Conservation (phyloP, 2,113 vertebrate species). For the Antigone vipio region DNA sequence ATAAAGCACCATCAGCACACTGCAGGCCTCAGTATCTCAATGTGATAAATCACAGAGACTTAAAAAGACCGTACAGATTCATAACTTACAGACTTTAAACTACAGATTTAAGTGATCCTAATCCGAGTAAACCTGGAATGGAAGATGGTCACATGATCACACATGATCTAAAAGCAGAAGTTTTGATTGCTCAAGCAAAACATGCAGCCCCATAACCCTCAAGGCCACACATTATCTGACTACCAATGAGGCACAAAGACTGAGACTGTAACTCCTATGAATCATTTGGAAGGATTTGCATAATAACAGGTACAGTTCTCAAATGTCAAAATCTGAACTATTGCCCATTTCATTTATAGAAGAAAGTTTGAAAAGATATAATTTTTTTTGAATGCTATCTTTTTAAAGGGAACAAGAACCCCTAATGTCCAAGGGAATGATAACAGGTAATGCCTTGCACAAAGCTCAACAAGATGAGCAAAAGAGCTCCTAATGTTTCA, state of each 20-base stretch:
- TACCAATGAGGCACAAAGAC: background rate
- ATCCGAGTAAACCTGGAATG: background rate
- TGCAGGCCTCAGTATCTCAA: background rate
- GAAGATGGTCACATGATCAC: background rate
- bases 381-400: background rate
- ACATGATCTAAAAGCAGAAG: background rate
- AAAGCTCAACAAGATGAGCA: background rate
- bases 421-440: background rate
- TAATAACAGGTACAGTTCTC: background rate
- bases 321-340: background rate
- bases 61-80: background rate
- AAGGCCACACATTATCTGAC: background rate
- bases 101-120: background rate
- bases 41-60: background rate
- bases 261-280: background rate
- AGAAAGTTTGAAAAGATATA: background rate
- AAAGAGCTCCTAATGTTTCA: background rate
- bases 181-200: background rate
- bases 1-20: background rate
- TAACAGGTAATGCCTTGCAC: background rate
- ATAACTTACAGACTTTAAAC: background rate
- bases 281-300: background rate
- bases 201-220: background rate
- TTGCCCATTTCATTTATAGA: background rate
- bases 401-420: background rate